Percentiles rank a stretch among this genome's conserved stretches.
These are phyloP conservation scores for Microctonus aethiopoides DNA, from an alignment of 2,888 invertebrate genomes.

Conservation along the genomic window DNA sequence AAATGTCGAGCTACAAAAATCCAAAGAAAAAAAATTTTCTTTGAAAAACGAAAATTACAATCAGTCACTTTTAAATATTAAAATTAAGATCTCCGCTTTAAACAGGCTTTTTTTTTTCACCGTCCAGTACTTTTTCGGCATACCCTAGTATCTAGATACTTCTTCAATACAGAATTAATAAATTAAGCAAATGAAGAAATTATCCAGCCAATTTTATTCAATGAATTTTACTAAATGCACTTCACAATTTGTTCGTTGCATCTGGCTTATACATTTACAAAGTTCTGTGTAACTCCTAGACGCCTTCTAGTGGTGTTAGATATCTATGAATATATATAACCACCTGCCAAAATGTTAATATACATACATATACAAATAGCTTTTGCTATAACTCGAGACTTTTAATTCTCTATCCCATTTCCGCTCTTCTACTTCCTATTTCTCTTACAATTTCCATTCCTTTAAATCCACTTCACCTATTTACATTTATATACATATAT, in stretches of 20 bases:
- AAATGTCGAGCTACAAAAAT: too few relatives aligned
- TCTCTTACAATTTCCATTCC: not conserved
- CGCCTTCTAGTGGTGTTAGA: constrained; percentile 14
- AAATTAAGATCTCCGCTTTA: too few relatives aligned
- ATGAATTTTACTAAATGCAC: constrained; percentile 11
- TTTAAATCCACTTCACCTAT: not conserved
- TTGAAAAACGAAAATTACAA: too few relatives aligned
- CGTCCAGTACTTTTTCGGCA: too few relatives aligned
- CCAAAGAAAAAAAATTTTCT: too few relatives aligned
- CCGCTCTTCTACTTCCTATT: not conserved
- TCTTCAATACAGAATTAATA: not conserved
- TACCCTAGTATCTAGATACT: too few relatives aligned
- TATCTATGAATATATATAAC: not conserved
- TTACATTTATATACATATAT: too few relatives aligned
- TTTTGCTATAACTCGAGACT: not conserved
- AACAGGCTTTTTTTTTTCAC: too few relatives aligned
- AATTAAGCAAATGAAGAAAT: not conserved
- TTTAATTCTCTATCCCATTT: not conserved
- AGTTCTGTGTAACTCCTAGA: constrained; percentile 20
- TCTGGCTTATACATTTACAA: constrained; percentile 9
- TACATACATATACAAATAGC: not conserved
- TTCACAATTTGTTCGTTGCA: constrained; percentile 18
- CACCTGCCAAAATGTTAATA: constrained; percentile 21
- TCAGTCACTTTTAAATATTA: too few relatives aligned
- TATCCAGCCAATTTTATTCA: not conserved